Percentiles rank a stretch among this genome's conserved stretches.
phyloP scores from a whole-genome alignment of 2,797 vertebrate genomes.

The Cuculus canorus region DNA sequence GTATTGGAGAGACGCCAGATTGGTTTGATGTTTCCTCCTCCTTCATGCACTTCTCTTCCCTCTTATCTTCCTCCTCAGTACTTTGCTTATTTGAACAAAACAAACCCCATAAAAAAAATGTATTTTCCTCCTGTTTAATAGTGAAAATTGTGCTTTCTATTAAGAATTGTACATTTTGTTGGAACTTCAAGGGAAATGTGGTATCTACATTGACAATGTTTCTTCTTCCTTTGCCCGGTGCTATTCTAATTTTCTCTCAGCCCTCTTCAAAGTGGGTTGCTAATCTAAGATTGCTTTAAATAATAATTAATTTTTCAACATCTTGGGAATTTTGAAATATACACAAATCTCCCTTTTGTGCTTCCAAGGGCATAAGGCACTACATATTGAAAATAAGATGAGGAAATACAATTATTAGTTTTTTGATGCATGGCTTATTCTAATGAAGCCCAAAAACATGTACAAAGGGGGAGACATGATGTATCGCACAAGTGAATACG shows the following conservation, averaged over 20 bases:
- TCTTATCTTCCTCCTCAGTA: not conserved
- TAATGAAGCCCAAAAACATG: not conserved
- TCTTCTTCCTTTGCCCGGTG: not conserved
- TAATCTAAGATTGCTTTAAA: slow-evolving; percentile 8
- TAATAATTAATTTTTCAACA: not conserved
- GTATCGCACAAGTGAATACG: not conserved
- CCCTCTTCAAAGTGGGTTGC: not conserved
- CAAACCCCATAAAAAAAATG: not conserved
- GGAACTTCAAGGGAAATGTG: not conserved
- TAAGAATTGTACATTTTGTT: not conserved
- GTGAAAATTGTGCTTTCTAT: not conserved
- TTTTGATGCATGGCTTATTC: not conserved
- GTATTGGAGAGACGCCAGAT: not conserved
- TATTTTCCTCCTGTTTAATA: not conserved
- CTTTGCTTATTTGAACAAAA: not conserved
- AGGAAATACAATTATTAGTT: not conserved
- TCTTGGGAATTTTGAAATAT: not conserved
- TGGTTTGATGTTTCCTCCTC: not conserved
- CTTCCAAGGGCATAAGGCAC: not conserved
- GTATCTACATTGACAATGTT: not conserved
- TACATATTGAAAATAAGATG: not conserved
- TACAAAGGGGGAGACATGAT: not conserved
- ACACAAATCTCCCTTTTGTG: not conserved
- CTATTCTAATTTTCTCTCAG: not conserved
- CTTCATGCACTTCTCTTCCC: not conserved